phyloP scores from a whole-genome alignment of 2,888 invertebrate genomes.

The Bellardia pandia region DNA sequence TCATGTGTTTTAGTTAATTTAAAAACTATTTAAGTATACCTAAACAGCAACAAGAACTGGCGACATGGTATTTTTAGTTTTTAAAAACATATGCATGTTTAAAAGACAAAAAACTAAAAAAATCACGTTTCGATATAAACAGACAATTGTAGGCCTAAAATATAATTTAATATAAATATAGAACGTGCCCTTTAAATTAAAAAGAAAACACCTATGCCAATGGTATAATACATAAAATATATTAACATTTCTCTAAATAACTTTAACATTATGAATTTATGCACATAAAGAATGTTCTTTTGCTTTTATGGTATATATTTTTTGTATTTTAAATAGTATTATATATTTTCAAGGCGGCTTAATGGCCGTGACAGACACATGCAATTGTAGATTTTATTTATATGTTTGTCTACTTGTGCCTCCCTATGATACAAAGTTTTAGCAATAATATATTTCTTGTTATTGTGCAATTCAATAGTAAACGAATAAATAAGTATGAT shows the following conservation, averaged over 20 bases:
- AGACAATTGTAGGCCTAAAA: neutral
- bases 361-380: conserved; percentile 46
- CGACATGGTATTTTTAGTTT: too few relatives aligned
- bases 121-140: conserved; percentile 5
- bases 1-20: neutral
- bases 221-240: neutral
- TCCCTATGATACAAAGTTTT: neutral
- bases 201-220: neutral
- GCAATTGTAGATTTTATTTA: conserved; percentile 30
- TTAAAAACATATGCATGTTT: neutral
- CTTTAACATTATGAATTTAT: neutral
- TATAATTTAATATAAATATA: neutral
- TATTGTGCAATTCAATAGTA: neutral
- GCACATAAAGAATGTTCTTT: conserved; percentile 2
- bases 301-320: neutral
- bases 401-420: neutral
- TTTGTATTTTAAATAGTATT: conserved; percentile 11
- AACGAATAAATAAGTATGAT: neutral
- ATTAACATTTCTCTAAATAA: neutral
- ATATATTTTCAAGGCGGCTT: conserved; percentile 31
- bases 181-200: conserved; percentile 17
- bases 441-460: neutral
- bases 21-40: too few relatives aligned
- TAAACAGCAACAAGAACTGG: too few relatives aligned
- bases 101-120: neutral